Evolutionary conservation across 2,797 vertebrate genomes (phyloP), one percentile per base, ranked within the genome.

Genomic region (Lerista edwardsae): DNA sequence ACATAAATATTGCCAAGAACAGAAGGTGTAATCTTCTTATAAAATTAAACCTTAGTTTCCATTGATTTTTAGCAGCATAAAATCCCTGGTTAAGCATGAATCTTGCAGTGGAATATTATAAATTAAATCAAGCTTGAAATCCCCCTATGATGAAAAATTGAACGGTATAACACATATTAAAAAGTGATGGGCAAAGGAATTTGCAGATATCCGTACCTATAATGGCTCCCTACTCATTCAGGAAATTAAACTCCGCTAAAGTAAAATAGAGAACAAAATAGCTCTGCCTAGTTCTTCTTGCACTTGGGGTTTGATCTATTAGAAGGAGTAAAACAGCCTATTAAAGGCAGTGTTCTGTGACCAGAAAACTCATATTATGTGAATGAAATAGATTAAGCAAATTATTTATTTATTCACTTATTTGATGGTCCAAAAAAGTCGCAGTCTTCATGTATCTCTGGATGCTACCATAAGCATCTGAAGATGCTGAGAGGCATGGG

Each of bases 41-140:
- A 84, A 84, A 87, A 80, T 84, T 81, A 73, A 87, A 76, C 36
- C 87, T 84, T 72, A 75, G 64, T 80, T 91, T 79, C 67, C 69
- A 87, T 85, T 80, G 55, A 79, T 88, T 92, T 86, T 41, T 75
- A 41, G 76, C 62, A 80, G n/a, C 36, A 41, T 78, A 91, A 85
- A 79, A 84, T 84, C 64, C 77, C 4, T 19, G 76, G 62, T 73
- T 90, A 79, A 80, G 75, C 1, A 0, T 25, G n/a, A 61, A 64
- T 88, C 75, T 79, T 81, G 29, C 75, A 84, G 78, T 44, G 84
- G 44, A 27, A 87, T 86, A 17, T 75, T 79, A 82, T 87, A 89
- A 88, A 78, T 39, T 3, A 89, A 88, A 90, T 83, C 57, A 88
- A 89, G 79, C 39, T 81, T 84, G 65, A 89, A 90, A 93, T 82